phyloP scores from a whole-genome alignment of 1,140 invertebrate genomes.

The Anadara kagoshimensis region DNA sequence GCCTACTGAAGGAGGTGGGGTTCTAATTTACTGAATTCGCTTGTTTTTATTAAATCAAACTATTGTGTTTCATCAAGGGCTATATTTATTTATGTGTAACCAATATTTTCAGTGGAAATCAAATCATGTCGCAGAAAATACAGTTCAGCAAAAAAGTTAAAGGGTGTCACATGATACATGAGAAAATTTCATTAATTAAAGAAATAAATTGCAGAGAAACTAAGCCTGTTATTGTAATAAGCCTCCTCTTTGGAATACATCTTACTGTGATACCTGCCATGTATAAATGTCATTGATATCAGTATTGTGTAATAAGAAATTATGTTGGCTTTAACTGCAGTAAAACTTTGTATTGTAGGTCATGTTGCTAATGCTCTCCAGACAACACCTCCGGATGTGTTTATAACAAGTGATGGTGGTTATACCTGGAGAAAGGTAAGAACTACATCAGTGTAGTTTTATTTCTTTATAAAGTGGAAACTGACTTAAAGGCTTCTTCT shows the following conservation, averaged over 20 bases:
- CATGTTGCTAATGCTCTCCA: constrained; percentile 71
- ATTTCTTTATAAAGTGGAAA: too few species aligned
- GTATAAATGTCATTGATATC: too few species aligned
- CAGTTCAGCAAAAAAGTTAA: neutral
- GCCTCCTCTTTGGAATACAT: neutral
- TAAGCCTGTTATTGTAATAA: neutral
- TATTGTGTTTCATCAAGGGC: too few species aligned
- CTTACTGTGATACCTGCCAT: too few species aligned
- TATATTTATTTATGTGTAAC: too few species aligned
- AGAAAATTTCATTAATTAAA: neutral
- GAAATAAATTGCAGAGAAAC: neutral
- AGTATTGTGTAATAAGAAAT: too few species aligned
- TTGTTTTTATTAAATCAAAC: neutral
- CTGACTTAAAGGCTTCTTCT: too few species aligned
- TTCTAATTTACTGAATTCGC: too few species aligned
- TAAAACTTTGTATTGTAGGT: constrained; percentile 48
- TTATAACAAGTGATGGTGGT: constrained; percentile 71
- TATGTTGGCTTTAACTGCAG: neutral
- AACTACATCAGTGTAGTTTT: neutral
- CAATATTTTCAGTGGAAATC: too few species aligned
- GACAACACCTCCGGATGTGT: constrained; percentile 69
- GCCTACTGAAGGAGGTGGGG: too few species aligned
- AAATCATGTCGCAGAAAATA: neutral
- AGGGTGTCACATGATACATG: neutral
- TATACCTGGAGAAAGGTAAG: constrained; percentile 69